These are phyloP conservation scores for Drosophila sordidula DNA, from an alignment of 2,888 invertebrate genomes.

Conservation along the genomic window DNA sequence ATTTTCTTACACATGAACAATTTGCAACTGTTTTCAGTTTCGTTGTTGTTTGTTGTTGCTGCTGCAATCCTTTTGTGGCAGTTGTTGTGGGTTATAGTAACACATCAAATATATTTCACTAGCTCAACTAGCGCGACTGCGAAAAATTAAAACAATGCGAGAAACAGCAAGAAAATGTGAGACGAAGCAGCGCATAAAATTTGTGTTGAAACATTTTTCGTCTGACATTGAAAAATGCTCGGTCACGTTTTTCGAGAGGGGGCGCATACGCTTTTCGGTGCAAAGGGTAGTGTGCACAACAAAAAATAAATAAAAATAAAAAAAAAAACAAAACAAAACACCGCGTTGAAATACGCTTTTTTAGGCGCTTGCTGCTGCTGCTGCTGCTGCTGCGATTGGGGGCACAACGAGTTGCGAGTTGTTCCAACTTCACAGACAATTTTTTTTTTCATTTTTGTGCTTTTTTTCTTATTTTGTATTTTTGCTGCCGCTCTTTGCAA, in stretches of 20 bases:
- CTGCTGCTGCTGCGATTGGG: constrained; percentile 42
- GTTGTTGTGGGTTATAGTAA: constrained; percentile 27
- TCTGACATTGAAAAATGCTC: constrained; percentile 85
- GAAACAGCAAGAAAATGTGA: constrained; percentile 6
- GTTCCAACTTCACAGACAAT: constrained; percentile 70
- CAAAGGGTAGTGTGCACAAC: constrained; percentile 1
- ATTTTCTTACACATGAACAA: constrained; percentile 74
- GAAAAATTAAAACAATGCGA: constrained; percentile 33
- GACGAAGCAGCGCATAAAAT: constrained; percentile 49
- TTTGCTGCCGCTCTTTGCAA: constrained; percentile 41
- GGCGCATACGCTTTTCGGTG: constrained; percentile 43
- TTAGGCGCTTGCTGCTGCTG: constrained; percentile 20
- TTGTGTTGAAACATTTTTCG: constrained; percentile 73
- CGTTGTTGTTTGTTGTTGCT: background rate
- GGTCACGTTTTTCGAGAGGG: constrained; percentile 83
- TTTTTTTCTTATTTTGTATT: constrained; percentile 14
- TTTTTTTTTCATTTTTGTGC: constrained; percentile 53
- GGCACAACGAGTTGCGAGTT: constrained; percentile 26
- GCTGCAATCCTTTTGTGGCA: constrained; percentile 7
- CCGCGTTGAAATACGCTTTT: constrained; percentile 16
- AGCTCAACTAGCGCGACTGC: constrained; percentile 38
- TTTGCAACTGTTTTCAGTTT: constrained; percentile 45
- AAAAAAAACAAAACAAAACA: constrained; percentile 3
- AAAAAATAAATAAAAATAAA: constrained; percentile 1
- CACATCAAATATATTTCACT: constrained; percentile 44